Evolutionary conservation across 2,888 invertebrate species (phyloP).

Genomic region (Oscheius onirici): DNA sequence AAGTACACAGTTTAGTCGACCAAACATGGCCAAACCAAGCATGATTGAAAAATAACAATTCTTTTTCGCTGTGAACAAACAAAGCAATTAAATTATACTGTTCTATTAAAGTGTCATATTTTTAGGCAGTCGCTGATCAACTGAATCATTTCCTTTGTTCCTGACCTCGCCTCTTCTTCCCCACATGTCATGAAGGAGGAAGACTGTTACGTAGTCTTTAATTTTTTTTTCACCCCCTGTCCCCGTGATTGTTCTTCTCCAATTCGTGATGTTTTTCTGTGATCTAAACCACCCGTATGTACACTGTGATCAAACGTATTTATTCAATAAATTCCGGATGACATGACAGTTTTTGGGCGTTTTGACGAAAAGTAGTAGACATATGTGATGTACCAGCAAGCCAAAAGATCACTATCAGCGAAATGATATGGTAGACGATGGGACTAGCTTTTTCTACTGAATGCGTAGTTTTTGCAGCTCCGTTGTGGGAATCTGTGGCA

Average conservation of each 20-base stretch:
- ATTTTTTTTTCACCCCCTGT: neutral
- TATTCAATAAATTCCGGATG: neutral
- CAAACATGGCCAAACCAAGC: no score
- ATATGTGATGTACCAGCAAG: constrained; percentile 24
- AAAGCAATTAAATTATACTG: no score
- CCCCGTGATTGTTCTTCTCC: constrained; percentile 12
- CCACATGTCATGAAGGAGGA: neutral
- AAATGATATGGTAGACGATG: constrained; percentile 14
- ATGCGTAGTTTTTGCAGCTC: constrained; percentile 26
- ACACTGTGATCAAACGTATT: neutral
- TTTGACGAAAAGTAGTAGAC: neutral
- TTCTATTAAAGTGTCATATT: neutral
- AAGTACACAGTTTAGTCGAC: no score
- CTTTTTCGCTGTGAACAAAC: no score
- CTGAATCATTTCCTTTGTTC: neutral
- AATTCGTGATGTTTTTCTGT: neutral
- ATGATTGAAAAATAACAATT: no score
- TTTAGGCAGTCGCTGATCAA: constrained; percentile 9
- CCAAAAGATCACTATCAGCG: constrained; percentile 28
- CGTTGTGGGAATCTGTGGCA: constrained; percentile 22
- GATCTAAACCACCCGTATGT: neutral
- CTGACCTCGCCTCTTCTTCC: neutral
- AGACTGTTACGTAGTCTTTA: neutral
- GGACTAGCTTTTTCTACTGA: neutral
- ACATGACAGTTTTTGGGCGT: neutral